phyloP scores from a whole-genome alignment of 2,113 vertebrate species.

The Neogale vison region DNA sequence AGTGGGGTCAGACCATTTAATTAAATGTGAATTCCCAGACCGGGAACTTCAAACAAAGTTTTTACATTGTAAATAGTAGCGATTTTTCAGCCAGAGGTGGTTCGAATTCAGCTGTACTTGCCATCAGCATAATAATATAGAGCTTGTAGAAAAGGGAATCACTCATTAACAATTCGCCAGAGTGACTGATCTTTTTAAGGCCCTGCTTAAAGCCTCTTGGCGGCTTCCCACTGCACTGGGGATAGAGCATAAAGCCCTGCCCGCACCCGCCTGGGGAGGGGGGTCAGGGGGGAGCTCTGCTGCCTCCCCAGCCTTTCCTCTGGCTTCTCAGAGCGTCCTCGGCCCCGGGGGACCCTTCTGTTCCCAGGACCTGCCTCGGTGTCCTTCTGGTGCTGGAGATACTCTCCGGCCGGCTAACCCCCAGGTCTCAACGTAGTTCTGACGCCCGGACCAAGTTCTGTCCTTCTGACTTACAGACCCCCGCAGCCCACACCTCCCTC shows the following conservation, averaged over 20 bases:
- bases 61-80: neutral
- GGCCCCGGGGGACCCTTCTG: neutral
- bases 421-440: neutral
- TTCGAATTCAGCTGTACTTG: neutral
- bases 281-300: neutral
- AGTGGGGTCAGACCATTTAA: neutral
- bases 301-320: neutral
- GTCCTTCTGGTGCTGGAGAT: neutral
- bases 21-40: neutral
- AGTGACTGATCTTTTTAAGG: neutral
- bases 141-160: neutral
- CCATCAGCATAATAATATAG: neutral
- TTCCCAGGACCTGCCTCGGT: neutral
- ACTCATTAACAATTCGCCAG: neutral
- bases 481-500: neutral
- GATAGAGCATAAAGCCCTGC: neutral
- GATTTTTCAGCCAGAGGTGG: neutral
- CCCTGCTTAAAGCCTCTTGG: neutral
- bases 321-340: rapidly evolving
- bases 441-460: neutral
- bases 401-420: neutral
- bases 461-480: neutral
- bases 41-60: neutral
- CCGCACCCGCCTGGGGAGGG: neutral
- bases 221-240: neutral